Evolutionary conservation across 2,888 invertebrate species (phyloP), one percentile per base, ranked within the genome.

Genomic region (Phaedon cochleariae): DNA sequence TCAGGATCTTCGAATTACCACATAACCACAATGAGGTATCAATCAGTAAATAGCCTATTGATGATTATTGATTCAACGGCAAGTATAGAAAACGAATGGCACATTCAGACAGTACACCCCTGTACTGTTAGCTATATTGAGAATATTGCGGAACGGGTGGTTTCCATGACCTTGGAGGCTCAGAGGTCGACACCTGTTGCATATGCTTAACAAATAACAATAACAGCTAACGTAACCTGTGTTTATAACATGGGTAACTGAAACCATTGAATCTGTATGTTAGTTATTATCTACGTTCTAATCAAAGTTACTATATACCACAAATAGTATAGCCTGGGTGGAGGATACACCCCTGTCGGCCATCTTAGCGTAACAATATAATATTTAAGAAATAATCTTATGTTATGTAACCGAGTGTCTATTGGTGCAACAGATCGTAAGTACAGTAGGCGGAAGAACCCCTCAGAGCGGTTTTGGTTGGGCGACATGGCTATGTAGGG

Each of bases 401-500:
- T 81, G 81, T 80, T 82, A 82, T 80, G 81, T 76, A 77, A 81
- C 82, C 83, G 82, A 80, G 82, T 82, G 84, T 87, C 87, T 86
- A 85, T 86, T 73, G 87, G 74, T 77, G 72, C 65, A 73, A 76
- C 74, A 73, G 81, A 82, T 74, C 76, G 81, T 80, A 83, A 76
- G 75, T 77, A 72, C 69, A 70, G 65, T 41, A 57, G 80, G 77
- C 76, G 76, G 85, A 84, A 82, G 81, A 82, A 74, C 76, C 73
- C 76, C 76, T 73, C 73, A 77, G 78, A 73, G 73, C 74, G 69
- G 82, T 79, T 88, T 89, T 87, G 88, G 89, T 87, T 88, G 88
- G 90, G 90, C 88, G 85, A 86, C 85, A 87, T 87, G 91, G 91
- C 93, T 94, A 93, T 93, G 91, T 90, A 91, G 93, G 93, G 93